A percentile compares a stretch with the other conserved stretches of the same genome.
Conservation (phyloP, 1,140 invertebrate genomes). For the Protaetia brevitarsis region DNA sequence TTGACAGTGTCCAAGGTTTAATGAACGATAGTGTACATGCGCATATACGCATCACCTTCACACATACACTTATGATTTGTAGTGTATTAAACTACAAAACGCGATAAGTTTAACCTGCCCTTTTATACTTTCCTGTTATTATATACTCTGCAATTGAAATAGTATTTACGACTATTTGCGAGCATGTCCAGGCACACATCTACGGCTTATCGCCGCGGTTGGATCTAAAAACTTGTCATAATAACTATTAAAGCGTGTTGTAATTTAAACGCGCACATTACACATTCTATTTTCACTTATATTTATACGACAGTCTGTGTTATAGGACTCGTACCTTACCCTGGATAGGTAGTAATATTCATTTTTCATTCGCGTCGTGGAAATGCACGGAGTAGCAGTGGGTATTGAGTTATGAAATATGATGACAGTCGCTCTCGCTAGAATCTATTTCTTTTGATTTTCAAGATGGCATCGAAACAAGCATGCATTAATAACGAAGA, state of each 20-base stretch:
- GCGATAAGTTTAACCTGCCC: conserved; percentile 10
- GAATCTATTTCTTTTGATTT: too few species aligned
- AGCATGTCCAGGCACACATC: background rate
- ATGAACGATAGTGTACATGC: background rate
- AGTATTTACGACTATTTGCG: conserved; percentile 8
- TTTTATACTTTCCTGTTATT: conserved; percentile 6
- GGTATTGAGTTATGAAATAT: too few species aligned
- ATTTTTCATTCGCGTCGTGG: too few species aligned
- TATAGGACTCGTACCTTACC: background rate
- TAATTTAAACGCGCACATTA: background rate
- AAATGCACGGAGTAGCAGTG: too few species aligned
- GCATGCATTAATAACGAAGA: too few species aligned
- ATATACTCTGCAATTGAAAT: conserved; percentile 6
- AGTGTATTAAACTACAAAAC: conserved; percentile 1
- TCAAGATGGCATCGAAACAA: too few species aligned
- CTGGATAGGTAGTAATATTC: too few species aligned
- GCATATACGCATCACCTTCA: background rate
- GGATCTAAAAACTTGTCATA: conserved; percentile 7
- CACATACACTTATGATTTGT: background rate
- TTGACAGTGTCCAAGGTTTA: too few species aligned
- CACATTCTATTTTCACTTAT: background rate
- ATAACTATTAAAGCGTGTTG: conserved; percentile 13
- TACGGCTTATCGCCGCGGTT: background rate
- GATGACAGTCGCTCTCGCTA: too few species aligned
- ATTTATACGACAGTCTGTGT: background rate